Percentiles rank a stretch among this genome's conserved stretches.
Conservation (phyloP, 2,797 vertebrate genomes). For the Fistularia commersonii region DNA sequence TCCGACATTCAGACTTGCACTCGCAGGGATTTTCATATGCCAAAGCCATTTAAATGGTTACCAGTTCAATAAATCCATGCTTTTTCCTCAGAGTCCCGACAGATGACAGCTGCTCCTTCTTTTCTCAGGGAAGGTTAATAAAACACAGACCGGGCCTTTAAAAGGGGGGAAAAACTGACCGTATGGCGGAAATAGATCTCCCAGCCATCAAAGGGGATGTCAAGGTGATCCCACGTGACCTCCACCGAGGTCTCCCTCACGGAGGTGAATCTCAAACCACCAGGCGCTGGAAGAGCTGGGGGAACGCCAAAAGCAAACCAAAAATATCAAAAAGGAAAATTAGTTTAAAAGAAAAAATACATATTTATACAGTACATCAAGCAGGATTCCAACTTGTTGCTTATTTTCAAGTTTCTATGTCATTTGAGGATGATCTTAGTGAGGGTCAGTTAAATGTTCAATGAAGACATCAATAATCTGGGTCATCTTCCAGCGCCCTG, state of each 20-base stretch:
- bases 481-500: too few relatives aligned
- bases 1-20: constrained; percentile 23
- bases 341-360: too few relatives aligned
- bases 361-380: too few relatives aligned
- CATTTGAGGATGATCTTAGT: too few relatives aligned
- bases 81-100: constrained; percentile 41
- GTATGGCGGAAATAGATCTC: constrained; percentile 88
- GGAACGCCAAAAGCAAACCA: constrained; percentile 2
- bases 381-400: too few relatives aligned
- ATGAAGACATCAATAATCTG: too few relatives aligned
- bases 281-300: constrained; percentile 86
- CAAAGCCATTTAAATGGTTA: constrained; percentile 45
- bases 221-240: constrained; percentile 90
- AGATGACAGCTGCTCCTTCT: constrained; percentile 20
- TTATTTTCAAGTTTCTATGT: too few relatives aligned
- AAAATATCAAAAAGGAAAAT: background rate
- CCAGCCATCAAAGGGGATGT: constrained; percentile 89
- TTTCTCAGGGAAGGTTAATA: constrained; percentile 8
- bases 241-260: constrained; percentile 89
- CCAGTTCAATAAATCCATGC: constrained; percentile 36
- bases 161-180: constrained; percentile 70
- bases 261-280: constrained; percentile 90
- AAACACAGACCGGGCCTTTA: constrained; percentile 18
- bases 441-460: too few relatives aligned
- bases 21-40: constrained; percentile 31